A percentile compares a stretch with the other conserved stretches of the same genome.
Evolutionary conservation across 2,113 vertebrate genomes (phyloP).

Genomic region (Balaeniceps rex): DNA sequence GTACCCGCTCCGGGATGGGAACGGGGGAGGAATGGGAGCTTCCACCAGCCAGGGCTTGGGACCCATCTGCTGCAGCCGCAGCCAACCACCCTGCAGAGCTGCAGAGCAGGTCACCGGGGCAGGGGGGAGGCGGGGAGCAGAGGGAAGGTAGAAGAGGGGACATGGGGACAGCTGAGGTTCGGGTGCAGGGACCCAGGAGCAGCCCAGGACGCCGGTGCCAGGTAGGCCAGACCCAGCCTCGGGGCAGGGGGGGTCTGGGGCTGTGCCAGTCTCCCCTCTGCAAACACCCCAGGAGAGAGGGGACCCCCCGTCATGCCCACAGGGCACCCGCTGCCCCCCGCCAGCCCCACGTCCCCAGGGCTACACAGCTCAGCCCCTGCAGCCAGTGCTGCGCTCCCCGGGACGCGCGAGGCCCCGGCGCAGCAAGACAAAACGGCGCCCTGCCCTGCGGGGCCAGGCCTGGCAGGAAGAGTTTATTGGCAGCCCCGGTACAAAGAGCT

Average conservation of each 20-base stretch:
- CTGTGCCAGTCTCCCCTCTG: no score
- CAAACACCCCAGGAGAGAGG: background rate
- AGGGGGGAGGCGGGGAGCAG: no score
- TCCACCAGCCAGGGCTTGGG: background rate
- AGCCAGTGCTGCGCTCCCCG: accelerated
- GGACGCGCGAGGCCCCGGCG: no score
- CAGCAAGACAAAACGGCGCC: background rate
- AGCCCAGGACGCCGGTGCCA: background rate
- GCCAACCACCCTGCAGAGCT: background rate
- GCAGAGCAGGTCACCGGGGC: background rate
- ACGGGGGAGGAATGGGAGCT: background rate
- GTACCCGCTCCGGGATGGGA: background rate
- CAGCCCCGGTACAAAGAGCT: background rate
- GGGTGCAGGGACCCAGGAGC: background rate
- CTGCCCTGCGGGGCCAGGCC: background rate
- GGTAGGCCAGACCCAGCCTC: background rate
- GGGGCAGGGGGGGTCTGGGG: background rate
- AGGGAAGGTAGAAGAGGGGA: no score
- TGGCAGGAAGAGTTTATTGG: background rate
- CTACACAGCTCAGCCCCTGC: background rate
- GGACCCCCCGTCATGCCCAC: background rate
- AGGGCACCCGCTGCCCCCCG: background rate
- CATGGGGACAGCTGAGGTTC: background rate
- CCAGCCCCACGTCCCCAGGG: background rate
- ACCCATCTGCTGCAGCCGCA: background rate